Base-by-base conservation (phyloP, 2,113 vertebrate genomes). In the Datnioides undecimradiatus region DNA sequence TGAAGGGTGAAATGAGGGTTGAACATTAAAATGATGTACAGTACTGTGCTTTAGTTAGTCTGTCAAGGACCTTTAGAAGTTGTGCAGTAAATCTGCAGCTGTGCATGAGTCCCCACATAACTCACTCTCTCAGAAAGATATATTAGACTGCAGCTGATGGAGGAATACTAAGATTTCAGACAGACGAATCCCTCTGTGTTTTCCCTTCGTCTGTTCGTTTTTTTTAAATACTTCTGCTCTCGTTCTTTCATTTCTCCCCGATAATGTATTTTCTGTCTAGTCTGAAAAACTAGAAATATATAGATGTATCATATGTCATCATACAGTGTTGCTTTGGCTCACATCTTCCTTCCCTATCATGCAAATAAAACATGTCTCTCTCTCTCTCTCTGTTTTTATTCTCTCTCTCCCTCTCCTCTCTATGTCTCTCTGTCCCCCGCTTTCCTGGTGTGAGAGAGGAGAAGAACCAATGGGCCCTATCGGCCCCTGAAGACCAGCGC, bases 401-500 rank as follows among this genome's bases (percentile, higher is more conserved):
- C 16, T 38, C n/a, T 63, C 6, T 25, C 0, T 10, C 21, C 36
- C 27, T 72, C 21, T 66, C 31, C n/a, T n/a, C n/a, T 63, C 6
- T 25, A 0, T 10, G 23, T 41, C 27, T 72, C 21, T 66, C 31
- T 67, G 31, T 73, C 77, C 36, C 43, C 41, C 40, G 67, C 57
- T 57, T 21, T 72, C 71, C 82, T 16, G 25, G 76, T 87, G 74
- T 75, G 65, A 72, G 71, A 79, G 73, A 80, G 62, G 63, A 68
- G 76, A 85, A 55, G 73, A 92, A 86, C 69, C 87, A 89, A 83
- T 90, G 91, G 88, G 87, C 85, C 90, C 91, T 82, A 65, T 81
- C 75, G 52, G 86, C 80, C 90, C 87, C 91, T 71, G 73, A 84
- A 90, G 90, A 93, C 89, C 87, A 73, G 60, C 51, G 8, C 54